These are phyloP conservation scores for Hybognathus amarus DNA, from an alignment of 2,797 vertebrate species.

Conservation along the genomic window DNA sequence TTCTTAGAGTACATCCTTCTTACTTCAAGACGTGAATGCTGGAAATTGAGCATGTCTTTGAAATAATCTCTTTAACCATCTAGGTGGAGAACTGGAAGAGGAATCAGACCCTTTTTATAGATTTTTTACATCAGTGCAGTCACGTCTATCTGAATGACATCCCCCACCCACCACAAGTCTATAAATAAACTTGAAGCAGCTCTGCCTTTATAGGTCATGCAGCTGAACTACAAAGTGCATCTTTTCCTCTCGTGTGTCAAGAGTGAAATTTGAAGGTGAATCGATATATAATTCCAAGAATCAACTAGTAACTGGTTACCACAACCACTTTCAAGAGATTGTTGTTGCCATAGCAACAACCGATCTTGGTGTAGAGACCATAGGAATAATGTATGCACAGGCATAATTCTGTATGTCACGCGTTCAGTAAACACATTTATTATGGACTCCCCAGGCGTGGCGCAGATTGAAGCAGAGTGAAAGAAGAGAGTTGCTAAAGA, in stretches of 20 bases:
- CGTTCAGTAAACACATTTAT: slow-evolving; percentile 10
- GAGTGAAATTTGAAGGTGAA: slow-evolving; percentile 50
- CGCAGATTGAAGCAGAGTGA: neutral
- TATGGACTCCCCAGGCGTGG: neutral
- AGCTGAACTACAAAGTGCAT: slow-evolving; percentile 50
- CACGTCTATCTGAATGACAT: slow-evolving; percentile 31
- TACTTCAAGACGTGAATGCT: slow-evolving; percentile 37
- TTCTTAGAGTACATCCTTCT: slow-evolving; percentile 55
- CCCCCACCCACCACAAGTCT: slow-evolving; percentile 13
- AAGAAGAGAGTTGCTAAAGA: neutral
- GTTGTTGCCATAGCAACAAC: slow-evolving; percentile 81
- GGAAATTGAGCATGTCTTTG: slow-evolving; percentile 22
- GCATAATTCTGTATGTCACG: slow-evolving; percentile 15
- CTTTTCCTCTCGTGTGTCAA: slow-evolving; percentile 39
- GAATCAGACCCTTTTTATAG: neutral
- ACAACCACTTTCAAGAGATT: slow-evolving; percentile 77
- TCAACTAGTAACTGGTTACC: slow-evolving; percentile 66
- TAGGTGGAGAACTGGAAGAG: neutral
- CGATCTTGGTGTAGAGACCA: slow-evolving; percentile 73
- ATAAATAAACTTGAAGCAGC: slow-evolving; percentile 54
- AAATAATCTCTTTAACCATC: slow-evolving; percentile 31
- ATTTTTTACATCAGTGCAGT: slow-evolving; percentile 42
- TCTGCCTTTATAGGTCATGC: slow-evolving; percentile 33
- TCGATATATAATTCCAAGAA: slow-evolving; percentile 67
- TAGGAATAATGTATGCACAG: slow-evolving; percentile 71